Percentiles rank a stretch among this genome's conserved stretches.
Conservation (phyloP, 2,113 vertebrate genomes). For the Micronisus gabar region DNA sequence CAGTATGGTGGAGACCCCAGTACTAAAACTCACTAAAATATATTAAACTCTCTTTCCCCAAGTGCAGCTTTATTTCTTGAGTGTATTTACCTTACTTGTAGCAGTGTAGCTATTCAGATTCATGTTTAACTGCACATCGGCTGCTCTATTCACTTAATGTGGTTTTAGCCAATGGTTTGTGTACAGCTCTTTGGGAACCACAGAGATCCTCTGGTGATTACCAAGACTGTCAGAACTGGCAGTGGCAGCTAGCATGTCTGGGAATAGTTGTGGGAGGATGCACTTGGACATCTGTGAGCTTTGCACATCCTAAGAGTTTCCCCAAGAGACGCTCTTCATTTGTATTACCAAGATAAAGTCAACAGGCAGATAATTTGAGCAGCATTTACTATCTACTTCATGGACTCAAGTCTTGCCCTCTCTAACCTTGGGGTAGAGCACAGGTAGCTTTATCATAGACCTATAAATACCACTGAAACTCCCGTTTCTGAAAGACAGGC, state of each 20-base stretch:
- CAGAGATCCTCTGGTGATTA: not conserved
- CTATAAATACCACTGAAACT: not conserved
- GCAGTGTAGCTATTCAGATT: not conserved
- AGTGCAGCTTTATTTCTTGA: not conserved
- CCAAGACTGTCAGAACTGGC: not conserved
- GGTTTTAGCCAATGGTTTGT: not conserved
- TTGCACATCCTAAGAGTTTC: not conserved
- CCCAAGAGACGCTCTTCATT: not conserved
- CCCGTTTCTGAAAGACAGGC: not conserved
- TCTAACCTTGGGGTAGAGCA: not conserved
- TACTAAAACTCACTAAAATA: not conserved
- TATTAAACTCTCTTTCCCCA: not conserved
- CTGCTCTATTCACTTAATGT: not conserved
- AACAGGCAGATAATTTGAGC: not conserved
- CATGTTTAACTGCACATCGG: not conserved
- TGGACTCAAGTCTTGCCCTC: not conserved
- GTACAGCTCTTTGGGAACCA: not conserved
- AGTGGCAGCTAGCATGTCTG: not conserved
- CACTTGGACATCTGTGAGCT: not conserved
- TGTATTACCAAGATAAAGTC: constrained; percentile 4
- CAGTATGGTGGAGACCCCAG: not conserved
- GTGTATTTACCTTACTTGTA: not conserved
- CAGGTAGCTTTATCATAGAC: not conserved
- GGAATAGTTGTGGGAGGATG: not conserved
- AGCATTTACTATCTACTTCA: not conserved